Evolutionary conservation across 2,797 vertebrate genomes (phyloP).

Genomic region (Zalophus californianus): DNA sequence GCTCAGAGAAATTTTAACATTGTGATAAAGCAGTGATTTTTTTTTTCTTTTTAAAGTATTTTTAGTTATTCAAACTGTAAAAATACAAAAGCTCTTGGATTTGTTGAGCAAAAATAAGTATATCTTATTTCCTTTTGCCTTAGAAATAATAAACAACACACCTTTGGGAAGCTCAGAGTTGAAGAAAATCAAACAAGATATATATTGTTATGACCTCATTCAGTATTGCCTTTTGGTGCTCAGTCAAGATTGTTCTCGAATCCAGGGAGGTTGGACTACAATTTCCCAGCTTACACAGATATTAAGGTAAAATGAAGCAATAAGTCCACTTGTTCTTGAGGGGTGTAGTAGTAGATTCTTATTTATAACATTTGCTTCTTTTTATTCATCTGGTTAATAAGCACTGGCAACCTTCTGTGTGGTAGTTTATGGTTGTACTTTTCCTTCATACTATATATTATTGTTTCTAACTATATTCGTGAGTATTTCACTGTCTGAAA

Average conservation of each 20-base stretch:
- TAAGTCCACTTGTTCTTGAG: slow-evolving; percentile 41
- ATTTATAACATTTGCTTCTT: slow-evolving; percentile 71
- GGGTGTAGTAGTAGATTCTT: slow-evolving; percentile 57
- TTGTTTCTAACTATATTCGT: not conserved
- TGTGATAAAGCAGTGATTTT: slow-evolving; percentile 14
- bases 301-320: slow-evolving; percentile 87
- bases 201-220: slow-evolving; percentile 88
- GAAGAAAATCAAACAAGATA: slow-evolving; percentile 88
- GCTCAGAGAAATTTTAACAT: slow-evolving; percentile 47
- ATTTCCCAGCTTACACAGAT: slow-evolving; percentile 88
- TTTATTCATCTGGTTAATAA: slow-evolving; percentile 70
- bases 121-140: slow-evolving; percentile 74
- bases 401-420: slow-evolving; percentile 25
- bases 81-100: slow-evolving; percentile 50
- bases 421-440: slow-evolving; percentile 38
- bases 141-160: slow-evolving; percentile 87
- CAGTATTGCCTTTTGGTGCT: slow-evolving; percentile 89
- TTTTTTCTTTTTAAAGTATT: slow-evolving; percentile 40
- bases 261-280: slow-evolving; percentile 88
- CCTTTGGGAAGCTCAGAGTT: slow-evolving; percentile 85
- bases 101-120: slow-evolving; percentile 63
- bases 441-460: slow-evolving; percentile 41
- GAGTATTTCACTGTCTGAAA: slow-evolving; percentile 25
- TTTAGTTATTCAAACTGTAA: slow-evolving; percentile 42
- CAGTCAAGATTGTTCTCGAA: slow-evolving; percentile 86